Conservation (phyloP, 2,797 vertebrate genomes). For the Hydrophis major region DNA sequence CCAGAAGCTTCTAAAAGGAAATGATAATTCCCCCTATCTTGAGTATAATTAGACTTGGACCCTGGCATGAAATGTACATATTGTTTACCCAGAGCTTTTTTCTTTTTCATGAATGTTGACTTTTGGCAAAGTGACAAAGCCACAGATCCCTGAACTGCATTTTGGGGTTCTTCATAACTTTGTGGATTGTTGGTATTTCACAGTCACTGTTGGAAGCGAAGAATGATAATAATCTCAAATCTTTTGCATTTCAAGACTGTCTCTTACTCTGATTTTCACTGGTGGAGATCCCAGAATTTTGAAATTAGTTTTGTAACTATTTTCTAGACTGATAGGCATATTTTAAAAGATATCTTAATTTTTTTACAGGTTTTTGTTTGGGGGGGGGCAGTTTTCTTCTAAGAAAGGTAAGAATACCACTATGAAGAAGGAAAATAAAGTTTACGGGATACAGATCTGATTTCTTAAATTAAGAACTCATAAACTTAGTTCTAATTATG, state of each 20-base stretch:
- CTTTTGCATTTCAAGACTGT: neutral
- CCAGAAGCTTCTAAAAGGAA: neutral
- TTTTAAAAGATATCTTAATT: neutral
- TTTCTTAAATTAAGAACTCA: neutral
- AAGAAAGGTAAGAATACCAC: neutral
- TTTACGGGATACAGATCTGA: neutral
- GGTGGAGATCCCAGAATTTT: neutral
- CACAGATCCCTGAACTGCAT: neutral
- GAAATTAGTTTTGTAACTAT: neutral
- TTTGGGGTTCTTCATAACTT: neutral
- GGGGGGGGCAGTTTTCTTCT: neutral
- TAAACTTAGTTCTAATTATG: neutral
- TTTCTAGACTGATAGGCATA: neutral
- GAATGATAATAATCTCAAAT: neutral
- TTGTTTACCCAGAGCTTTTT: neutral
- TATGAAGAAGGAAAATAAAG: neutral
- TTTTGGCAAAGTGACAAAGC: neutral
- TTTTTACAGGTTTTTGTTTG: neutral
- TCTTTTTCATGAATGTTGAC: neutral
- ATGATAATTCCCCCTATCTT: neutral
- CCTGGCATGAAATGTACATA: neutral
- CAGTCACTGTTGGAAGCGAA: neutral
- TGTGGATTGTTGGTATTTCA: neutral
- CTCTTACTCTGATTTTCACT: neutral
- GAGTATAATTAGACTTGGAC: neutral